Percentiles rank a stretch among this genome's conserved stretches.
Evolutionary conservation across 2,888 invertebrate species (phyloP).

Genomic region (Steinernema scapterisci): DNA sequence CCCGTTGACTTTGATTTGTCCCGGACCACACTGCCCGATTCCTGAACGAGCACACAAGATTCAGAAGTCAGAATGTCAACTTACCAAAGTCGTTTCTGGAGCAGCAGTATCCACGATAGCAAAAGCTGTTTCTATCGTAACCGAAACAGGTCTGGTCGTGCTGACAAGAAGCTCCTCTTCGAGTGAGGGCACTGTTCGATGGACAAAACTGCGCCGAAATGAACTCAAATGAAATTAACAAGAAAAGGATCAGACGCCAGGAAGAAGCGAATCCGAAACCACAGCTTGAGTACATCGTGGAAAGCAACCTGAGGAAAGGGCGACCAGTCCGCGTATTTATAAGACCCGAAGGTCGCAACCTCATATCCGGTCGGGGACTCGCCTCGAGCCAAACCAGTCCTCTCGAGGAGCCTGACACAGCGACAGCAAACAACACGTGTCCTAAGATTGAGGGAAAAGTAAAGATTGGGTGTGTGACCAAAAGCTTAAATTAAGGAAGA

Average conservation of each 20-base stretch:
- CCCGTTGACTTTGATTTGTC: background rate
- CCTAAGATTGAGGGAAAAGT: background rate
- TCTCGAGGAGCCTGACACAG: conserved; percentile 5
- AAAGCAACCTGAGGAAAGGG: background rate
- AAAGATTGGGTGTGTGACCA: background rate
- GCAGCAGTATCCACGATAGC: conserved; percentile 7
- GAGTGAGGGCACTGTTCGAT: background rate
- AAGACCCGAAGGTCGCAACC: conserved; percentile 7
- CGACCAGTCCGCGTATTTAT: background rate
- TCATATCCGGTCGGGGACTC: conserved; percentile 6
- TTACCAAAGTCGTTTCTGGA: background rate
- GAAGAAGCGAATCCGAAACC: background rate
- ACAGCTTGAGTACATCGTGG: background rate
- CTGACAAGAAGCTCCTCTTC: background rate
- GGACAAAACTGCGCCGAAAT: background rate
- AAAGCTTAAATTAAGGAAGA: background rate
- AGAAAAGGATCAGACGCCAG: background rate
- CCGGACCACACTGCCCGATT: background rate
- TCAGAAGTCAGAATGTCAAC: too few species aligned
- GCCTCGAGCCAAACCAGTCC: background rate
- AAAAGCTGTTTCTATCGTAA: background rate
- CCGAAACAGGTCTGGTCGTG: background rate
- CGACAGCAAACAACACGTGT: conserved; percentile 19
- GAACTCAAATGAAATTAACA: background rate
- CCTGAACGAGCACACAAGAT: background rate